A percentile compares a stretch with the other conserved stretches of the same genome.
Conservation (phyloP, 2,113 vertebrate species). For the Cichladusa arquata region DNA sequence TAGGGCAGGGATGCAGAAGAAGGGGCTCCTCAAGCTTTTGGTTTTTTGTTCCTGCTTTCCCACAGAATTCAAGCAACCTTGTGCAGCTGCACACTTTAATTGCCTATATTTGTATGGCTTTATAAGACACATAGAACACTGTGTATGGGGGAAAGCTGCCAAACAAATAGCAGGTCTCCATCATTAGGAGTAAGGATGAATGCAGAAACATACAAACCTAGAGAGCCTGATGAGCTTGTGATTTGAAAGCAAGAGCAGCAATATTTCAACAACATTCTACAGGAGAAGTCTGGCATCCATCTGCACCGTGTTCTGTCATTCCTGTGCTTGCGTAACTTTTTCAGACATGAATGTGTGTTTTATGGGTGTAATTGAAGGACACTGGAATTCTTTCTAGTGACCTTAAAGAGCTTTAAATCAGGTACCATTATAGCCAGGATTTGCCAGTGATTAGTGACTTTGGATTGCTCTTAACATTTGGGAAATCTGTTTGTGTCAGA, state of each 20-base stretch:
- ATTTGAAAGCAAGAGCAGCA: neutral
- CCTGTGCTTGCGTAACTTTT: neutral
- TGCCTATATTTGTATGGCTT: neutral
- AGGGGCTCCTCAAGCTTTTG: neutral
- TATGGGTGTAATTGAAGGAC: neutral
- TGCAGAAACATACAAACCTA: neutral
- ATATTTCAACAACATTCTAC: neutral
- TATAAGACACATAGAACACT: neutral
- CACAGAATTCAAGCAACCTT: neutral
- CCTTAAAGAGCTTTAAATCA: constrained; percentile 14
- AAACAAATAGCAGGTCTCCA: neutral
- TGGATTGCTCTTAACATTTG: neutral
- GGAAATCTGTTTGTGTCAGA: neutral
- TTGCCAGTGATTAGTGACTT: neutral
- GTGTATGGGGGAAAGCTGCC: neutral
- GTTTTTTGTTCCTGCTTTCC: neutral
- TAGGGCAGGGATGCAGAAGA: neutral
- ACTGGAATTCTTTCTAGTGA: neutral
- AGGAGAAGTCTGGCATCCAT: neutral
- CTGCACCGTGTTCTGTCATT: neutral
- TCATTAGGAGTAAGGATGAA: neutral
- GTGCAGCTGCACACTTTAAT: neutral
- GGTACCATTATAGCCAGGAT: neutral
- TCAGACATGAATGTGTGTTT: neutral
- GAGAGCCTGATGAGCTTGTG: neutral